Percentiles rank a stretch among this genome's conserved stretches.
Conservation (phyloP, 2,888 invertebrate genomes). For the Monopis laevigella region DNA sequence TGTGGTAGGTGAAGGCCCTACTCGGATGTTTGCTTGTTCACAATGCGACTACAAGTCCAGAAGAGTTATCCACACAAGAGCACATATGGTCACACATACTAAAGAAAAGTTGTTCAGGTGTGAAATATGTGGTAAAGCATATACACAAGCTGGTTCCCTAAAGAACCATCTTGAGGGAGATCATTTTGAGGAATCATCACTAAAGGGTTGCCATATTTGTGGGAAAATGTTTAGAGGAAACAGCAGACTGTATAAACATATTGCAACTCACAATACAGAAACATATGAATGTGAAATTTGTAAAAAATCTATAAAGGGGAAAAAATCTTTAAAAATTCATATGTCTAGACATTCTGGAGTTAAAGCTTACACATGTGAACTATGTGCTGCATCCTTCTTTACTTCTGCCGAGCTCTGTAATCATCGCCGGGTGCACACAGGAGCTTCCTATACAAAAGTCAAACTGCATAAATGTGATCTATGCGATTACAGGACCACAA, state of each 20-base stretch:
- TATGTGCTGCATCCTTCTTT: slow-evolving; percentile 40
- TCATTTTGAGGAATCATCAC: background rate
- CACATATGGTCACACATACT: slow-evolving; percentile 9
- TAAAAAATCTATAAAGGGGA: slow-evolving; percentile 10
- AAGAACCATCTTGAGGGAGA: slow-evolving; percentile 1
- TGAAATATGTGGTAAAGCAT: slow-evolving; percentile 7
- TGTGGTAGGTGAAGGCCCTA: slow-evolving; percentile 34
- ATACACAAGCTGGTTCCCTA: slow-evolving; percentile 8
- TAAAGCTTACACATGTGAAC: slow-evolving; percentile 40
- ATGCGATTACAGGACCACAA: slow-evolving; percentile 8
- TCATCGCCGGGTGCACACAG: slow-evolving; percentile 24
- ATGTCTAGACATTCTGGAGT: slow-evolving; percentile 39
- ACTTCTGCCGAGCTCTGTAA: slow-evolving; percentile 38
- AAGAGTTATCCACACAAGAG: slow-evolving; percentile 16
- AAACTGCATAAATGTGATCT: slow-evolving; percentile 6
- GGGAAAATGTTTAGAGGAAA: slow-evolving; percentile 11
- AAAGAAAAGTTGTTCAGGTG: background rate
- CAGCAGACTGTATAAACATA: slow-evolving; percentile 1
- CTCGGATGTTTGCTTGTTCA: slow-evolving; percentile 31
- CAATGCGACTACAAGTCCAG: slow-evolving; percentile 34
- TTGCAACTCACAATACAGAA: slow-evolving; percentile 1
- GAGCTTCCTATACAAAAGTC: background rate
- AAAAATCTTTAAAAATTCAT: slow-evolving; percentile 23
- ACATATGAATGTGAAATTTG: slow-evolving; percentile 10
- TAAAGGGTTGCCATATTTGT: slow-evolving; percentile 2